These are phyloP conservation scores for Leuctra nigra DNA, from an alignment of 2,888 invertebrate genomes.

Conservation along the genomic window DNA sequence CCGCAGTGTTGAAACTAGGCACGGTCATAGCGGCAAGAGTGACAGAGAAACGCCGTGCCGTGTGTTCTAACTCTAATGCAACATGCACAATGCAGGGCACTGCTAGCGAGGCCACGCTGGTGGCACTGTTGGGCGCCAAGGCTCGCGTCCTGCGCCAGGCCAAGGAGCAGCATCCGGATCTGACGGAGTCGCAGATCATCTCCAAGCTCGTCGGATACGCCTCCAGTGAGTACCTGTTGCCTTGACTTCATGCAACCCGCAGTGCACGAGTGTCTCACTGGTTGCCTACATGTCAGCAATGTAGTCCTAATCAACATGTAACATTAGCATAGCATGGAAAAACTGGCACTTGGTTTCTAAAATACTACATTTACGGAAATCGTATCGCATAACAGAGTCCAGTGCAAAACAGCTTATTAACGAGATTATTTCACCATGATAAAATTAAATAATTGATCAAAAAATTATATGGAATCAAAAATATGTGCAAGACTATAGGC, in stretches of 20 bases:
- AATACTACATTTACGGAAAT: too few species aligned
- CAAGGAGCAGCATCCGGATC: conserved; percentile 65
- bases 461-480: too few species aligned
- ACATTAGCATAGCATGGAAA: neutral
- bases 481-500: too few species aligned
- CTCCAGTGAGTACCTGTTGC: conserved; percentile 56
- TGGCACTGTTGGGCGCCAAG: conserved; percentile 86
- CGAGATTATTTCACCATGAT: too few species aligned
- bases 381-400: too few species aligned
- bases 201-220: conserved; percentile 80
- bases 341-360: neutral
- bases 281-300: conserved; percentile 1
- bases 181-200: conserved; percentile 64
- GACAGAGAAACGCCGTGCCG: too few species aligned
- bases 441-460: too few species aligned
- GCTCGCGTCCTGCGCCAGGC: conserved; percentile 59
- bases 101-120: conserved; percentile 90
- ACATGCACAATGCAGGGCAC: conserved; percentile 85
- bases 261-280: too few species aligned
- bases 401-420: too few species aligned
- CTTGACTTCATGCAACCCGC: conserved; percentile 25
- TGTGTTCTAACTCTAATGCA: too few species aligned
- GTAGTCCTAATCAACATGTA: neutral
- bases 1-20: too few species aligned
- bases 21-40: too few species aligned